These are phyloP conservation scores for Bujurquina vittata DNA, from an alignment of 2,113 vertebrate genomes.

Conservation along the genomic window DNA sequence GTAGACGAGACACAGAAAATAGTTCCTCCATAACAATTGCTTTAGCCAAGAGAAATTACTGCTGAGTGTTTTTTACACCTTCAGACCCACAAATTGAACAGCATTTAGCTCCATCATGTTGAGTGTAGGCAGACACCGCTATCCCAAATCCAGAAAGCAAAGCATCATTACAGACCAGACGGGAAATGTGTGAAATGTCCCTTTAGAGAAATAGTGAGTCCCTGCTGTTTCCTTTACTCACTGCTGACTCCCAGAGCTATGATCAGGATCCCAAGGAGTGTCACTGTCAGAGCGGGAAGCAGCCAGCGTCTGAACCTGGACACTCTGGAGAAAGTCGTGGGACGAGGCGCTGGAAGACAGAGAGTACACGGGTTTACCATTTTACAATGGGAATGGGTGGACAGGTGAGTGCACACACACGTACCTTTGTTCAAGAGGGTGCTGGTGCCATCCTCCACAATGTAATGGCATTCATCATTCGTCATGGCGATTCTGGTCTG, in stretches of 20 bases:
- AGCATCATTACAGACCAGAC: not conserved
- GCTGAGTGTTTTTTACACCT: not conserved
- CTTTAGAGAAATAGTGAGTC: not conserved
- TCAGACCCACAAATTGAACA: too few species aligned
- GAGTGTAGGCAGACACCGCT: not conserved
- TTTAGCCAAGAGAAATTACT: too few species aligned
- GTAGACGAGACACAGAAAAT: not conserved
- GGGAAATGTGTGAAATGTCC: not conserved
- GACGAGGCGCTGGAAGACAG: constrained; percentile 14
- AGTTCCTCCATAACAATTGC: not conserved
- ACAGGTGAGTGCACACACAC: too few species aligned
- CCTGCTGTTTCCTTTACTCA: constrained; percentile 27
- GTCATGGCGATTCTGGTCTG: constrained; percentile 41
- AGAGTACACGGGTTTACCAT: not conserved
- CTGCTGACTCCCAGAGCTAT: constrained; percentile 69
- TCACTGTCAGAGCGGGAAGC: constrained; percentile 34
- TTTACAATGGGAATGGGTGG: accelerated
- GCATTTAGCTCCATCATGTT: not conserved
- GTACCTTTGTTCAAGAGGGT: constrained; percentile 66
- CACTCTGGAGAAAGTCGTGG: not conserved
- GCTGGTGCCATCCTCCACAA: constrained; percentile 32
- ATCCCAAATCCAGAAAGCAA: too few species aligned
- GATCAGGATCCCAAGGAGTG: constrained; percentile 64
- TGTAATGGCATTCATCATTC: constrained; percentile 59
- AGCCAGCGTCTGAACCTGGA: constrained; percentile 52